Conservation (phyloP, 1,140 invertebrate genomes). For the Leptoteleia sp. region DNA sequence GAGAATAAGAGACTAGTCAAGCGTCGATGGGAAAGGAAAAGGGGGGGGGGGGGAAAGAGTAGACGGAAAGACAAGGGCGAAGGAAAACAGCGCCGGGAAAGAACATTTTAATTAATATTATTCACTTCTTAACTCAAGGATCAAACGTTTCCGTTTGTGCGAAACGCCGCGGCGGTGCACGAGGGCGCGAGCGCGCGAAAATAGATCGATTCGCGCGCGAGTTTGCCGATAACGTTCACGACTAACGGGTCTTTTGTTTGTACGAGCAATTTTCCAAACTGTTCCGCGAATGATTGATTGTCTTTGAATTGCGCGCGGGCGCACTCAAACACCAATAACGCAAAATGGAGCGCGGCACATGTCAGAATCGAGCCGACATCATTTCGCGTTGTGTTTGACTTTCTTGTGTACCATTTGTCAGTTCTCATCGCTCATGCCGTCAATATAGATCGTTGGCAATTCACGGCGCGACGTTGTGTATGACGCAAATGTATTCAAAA, state of each 20-base stretch:
- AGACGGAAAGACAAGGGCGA: conserved; percentile 58
- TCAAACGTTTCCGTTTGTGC: conserved; percentile 72
- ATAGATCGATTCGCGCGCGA: conserved; percentile 9
- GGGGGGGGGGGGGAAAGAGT: conserved; percentile 46
- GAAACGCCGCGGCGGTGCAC: conserved; percentile 17
- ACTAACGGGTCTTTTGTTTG: conserved; percentile 14
- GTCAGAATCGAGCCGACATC: conserved; percentile 35
- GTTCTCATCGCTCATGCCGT: conserved; percentile 72
- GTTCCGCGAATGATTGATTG: conserved; percentile 37
- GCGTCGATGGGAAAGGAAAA: conserved; percentile 66
- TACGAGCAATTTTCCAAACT: conserved; percentile 22
- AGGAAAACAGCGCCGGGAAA: conserved; percentile 71
- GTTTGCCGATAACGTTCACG: conserved; percentile 15
- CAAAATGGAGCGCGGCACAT: conserved; percentile 29
- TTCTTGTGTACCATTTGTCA: conserved; percentile 77
- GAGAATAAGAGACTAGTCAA: conserved; percentile 77
- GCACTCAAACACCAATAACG: conserved; percentile 31
- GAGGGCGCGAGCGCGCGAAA: conserved; percentile 32
- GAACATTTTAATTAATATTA: conserved; percentile 81
- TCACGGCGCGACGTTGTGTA: conserved; percentile 58
- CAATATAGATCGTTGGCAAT: conserved; percentile 73
- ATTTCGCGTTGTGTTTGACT: conserved; percentile 49
- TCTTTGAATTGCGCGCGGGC: conserved; percentile 16
- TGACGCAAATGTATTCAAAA: conserved; percentile 76
- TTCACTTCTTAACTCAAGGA: conserved; percentile 77